Base-by-base conservation (phyloP, 2,888 invertebrate species). In the Philonicus albiceps region DNA sequence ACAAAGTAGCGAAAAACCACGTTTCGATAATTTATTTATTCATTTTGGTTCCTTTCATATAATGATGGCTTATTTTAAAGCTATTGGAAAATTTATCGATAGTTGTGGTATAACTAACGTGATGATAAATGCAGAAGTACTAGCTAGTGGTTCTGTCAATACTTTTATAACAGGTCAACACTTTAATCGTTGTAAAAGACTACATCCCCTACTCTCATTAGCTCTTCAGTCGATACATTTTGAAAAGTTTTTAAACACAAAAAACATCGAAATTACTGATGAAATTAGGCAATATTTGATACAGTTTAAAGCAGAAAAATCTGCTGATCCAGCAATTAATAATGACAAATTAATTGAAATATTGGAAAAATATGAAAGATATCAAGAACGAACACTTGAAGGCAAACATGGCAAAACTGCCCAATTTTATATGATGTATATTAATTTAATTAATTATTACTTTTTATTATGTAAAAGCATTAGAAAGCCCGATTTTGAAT, bases 1-100 rank as follows among this genome's bases (percentile, higher is more conserved):
- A 22, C 90, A 90, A 88, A 19, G 86, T 19, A 88, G 87, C 2
- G 88, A 89, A 81, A 86, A 55, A 83, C 88, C 88, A 8, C 74
- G 1, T 16, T 89, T 88, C 87, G 85, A 89, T 43, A 86, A 88
- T 81, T n/a, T 89, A 74, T 89, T 89, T 78, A 89, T 89, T 49
- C 87, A 88, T 85, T 85, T 88, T 13, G 89, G 89, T 5, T 37
- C 87, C 2, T 89, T 89, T 76, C 89, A 89, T 76, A 86, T 89
- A 13, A 87, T 88, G 87, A 86, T 89, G 87, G 87, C 89, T 7
- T 89, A 86, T 86, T 89, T 89, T 85, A 89, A 89, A 86, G 88
- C 88, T 37, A n/a, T 89, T 8, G 88, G 88, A 27, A 89, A 89
- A 86, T 86, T 87, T 78, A 88, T 89, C 19, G 87, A 86, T 16